phyloP scores from a whole-genome alignment of 2,888 invertebrate species.

The Silvanus unidentatus region DNA sequence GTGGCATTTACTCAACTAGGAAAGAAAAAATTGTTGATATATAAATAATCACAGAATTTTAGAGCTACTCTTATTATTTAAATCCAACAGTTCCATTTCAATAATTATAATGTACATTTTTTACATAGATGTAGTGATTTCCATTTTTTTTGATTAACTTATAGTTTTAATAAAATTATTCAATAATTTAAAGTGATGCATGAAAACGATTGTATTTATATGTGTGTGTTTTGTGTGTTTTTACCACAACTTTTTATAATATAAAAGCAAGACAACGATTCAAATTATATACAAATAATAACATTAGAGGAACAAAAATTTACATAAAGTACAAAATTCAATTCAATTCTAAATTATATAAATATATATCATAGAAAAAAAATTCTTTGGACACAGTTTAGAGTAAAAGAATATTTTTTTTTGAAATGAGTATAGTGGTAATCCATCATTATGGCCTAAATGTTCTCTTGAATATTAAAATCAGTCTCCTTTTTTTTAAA shows the following conservation, averaged over 20 bases:
- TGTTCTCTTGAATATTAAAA: too few species aligned
- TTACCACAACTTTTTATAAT: conserved; percentile 1
- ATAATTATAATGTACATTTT: conserved; percentile 10
- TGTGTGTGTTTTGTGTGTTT: neutral
- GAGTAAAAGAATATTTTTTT: too few species aligned
- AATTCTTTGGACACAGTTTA: too few species aligned
- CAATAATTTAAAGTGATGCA: conserved; percentile 2
- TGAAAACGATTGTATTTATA: too few species aligned
- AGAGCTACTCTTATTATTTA: conserved; percentile 16
- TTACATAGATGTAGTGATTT: conserved; percentile 16
- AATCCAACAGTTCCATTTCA: conserved; percentile 1
- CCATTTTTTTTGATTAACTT: conserved; percentile 21
- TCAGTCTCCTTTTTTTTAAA: too few species aligned
- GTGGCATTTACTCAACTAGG: conserved; percentile 23
- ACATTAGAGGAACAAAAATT: neutral
- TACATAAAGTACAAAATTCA: neutral
- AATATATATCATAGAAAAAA: neutral
- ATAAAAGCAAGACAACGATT: neutral
- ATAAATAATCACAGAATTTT: conserved; percentile 36
- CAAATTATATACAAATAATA: too few species aligned
- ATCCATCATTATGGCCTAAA: too few species aligned
- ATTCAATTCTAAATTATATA: neutral
- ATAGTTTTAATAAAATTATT: conserved; percentile 15
- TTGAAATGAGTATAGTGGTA: too few species aligned
- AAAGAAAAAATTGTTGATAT: conserved; percentile 14